These are phyloP conservation scores for Drosophila littoralis DNA, from an alignment of 1,140 invertebrate species.

Conservation along the genomic window DNA sequence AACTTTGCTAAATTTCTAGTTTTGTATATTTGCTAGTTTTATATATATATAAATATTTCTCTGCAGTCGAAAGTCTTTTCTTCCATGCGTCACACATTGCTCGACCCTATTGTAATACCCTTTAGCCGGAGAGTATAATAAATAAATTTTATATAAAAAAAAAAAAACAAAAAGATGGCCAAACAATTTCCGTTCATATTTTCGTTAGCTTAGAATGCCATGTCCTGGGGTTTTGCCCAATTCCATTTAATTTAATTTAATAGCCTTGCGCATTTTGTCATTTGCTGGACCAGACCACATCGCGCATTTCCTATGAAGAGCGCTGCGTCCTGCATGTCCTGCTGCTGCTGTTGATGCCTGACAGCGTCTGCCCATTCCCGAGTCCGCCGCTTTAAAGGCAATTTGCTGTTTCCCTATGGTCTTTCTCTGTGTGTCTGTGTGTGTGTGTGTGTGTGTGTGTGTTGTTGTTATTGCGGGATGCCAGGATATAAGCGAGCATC, in stretches of 20 bases:
- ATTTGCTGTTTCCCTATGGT: constrained; percentile 47
- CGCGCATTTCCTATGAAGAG: constrained; percentile 66
- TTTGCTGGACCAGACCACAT: constrained; percentile 59
- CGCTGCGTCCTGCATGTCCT: constrained; percentile 28
- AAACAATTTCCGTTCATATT: constrained; percentile 36
- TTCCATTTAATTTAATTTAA: constrained; percentile 84
- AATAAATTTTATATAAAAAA: constrained; percentile 13
- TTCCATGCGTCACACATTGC: no score
- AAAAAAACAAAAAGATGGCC: constrained; percentile 3
- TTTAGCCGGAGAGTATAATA: not conserved
- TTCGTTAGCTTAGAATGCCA: constrained; percentile 36
- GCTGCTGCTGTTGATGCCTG: constrained; percentile 11
- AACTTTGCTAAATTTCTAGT: no score
- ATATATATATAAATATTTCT: no score
- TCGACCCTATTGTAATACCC: no score
- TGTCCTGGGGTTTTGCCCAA: constrained; percentile 75
- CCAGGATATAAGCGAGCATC: constrained; percentile 54
- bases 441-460: constrained; percentile 38
- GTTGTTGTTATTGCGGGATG: constrained; percentile 72
- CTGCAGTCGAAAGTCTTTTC: no score
- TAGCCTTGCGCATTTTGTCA: constrained; percentile 82
- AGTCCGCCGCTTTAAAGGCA: constrained; percentile 39
- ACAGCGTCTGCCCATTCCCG: constrained; percentile 1
- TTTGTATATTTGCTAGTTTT: no score
- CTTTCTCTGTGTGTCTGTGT: constrained; percentile 38